phyloP scores from a whole-genome alignment of 2,888 invertebrate species.

The Salticus scenicus region DNA sequence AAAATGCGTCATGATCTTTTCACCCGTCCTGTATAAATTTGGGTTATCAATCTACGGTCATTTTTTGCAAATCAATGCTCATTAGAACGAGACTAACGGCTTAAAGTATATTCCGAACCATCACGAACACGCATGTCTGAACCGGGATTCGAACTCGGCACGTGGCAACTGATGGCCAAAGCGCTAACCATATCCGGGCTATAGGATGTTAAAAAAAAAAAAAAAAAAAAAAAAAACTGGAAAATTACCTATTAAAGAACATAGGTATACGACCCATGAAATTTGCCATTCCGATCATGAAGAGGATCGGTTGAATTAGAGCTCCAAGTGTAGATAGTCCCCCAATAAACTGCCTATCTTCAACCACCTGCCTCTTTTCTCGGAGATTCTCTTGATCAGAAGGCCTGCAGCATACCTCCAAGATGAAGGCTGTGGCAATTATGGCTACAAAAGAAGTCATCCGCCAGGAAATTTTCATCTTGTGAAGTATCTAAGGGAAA shows the following conservation, averaged over 20 bases:
- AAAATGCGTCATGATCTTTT: too few relatives aligned
- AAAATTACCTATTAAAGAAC: conserved; percentile 55
- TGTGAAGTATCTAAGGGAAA: not conserved
- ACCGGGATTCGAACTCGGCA: too few relatives aligned
- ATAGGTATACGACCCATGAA: conserved; percentile 63
- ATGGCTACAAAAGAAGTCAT: conserved; percentile 3
- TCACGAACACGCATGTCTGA: too few relatives aligned
- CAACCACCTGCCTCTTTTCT: conserved; percentile 34
- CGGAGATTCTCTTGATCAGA: not conserved
- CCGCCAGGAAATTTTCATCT: conserved; percentile 37
- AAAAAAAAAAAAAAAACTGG: too few relatives aligned
- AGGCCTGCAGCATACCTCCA: conserved; percentile 35
- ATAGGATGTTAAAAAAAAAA: too few relatives aligned
- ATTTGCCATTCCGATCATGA: conserved; percentile 65
- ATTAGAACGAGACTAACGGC: too few relatives aligned
- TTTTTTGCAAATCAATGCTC: too few relatives aligned
- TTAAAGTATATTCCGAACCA: too few relatives aligned
- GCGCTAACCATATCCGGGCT: too few relatives aligned
- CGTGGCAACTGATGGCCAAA: too few relatives aligned
- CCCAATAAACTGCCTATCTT: conserved; percentile 53
- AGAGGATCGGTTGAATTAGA: conserved; percentile 60
- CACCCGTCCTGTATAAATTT: too few relatives aligned
- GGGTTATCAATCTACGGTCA: too few relatives aligned
- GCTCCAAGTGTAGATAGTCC: conserved; percentile 54
- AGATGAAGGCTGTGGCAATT: conserved; percentile 3